Percentiles rank a stretch among this genome's conserved stretches.
Conservation (phyloP, 2,113 vertebrate genomes). For the Ictalurus punctatus region DNA sequence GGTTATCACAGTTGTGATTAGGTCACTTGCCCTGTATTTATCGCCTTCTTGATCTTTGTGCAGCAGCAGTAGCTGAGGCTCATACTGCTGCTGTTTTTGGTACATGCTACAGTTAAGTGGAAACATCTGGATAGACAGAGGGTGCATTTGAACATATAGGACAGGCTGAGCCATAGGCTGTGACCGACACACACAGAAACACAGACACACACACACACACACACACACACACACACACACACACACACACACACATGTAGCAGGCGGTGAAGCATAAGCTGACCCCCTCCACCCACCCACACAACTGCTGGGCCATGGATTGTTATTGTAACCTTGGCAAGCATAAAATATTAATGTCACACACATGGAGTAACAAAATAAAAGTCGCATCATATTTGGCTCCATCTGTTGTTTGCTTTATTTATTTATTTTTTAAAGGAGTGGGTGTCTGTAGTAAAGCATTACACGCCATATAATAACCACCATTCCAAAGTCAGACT, state of each 20-base stretch:
- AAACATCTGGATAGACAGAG: slow-evolving; percentile 39
- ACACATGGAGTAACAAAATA: slow-evolving; percentile 14
- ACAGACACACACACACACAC: background rate
- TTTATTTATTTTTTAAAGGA: background rate
- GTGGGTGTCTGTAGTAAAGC: slow-evolving; percentile 9
- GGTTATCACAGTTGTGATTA: background rate
- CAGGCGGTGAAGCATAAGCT: slow-evolving; percentile 26
- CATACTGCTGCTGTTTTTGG: slow-evolving; percentile 17
- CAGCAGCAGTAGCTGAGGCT: slow-evolving; percentile 16
- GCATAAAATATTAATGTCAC: slow-evolving; percentile 29
- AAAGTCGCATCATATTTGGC: slow-evolving; percentile 31
- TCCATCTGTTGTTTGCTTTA: slow-evolving; percentile 18
- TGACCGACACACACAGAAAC: background rate
- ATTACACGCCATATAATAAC: slow-evolving; percentile 36
- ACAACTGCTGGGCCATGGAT: slow-evolving; percentile 23
- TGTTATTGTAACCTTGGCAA: slow-evolving; percentile 22
- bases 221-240: background rate
- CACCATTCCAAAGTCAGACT: slow-evolving; percentile 26
- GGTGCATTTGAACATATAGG: background rate
- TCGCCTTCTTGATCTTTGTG: background rate
- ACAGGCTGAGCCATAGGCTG: background rate
- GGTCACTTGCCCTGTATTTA: background rate
- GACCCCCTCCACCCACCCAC: slow-evolving; percentile 12
- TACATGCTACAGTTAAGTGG: slow-evolving; percentile 41
- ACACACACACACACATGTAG: background rate